Evolutionary conservation across 2,113 vertebrate genomes (phyloP).

Genomic region (Laterallus jamaicensis): DNA sequence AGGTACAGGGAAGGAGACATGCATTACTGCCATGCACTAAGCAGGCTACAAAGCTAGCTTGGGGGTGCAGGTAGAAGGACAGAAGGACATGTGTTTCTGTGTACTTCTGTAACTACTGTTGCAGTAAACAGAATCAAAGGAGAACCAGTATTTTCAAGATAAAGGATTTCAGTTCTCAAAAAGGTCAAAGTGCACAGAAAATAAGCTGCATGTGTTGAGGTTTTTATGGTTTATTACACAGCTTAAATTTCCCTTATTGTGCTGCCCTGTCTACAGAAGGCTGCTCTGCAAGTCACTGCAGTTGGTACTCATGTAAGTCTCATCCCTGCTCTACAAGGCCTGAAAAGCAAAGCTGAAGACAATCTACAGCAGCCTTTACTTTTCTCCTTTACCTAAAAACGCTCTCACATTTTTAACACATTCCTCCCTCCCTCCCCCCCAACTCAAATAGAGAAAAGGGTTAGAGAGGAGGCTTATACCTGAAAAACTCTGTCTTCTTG

Average conservation of each 20-base stretch:
- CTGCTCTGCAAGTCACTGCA: not conserved
- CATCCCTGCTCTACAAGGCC: not conserved
- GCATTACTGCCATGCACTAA: not conserved
- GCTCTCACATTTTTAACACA: not conserved
- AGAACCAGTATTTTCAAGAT: not conserved
- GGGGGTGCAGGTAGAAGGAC: not conserved
- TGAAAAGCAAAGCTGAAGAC: not conserved
- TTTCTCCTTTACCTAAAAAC: not conserved
- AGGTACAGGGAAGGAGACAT: not conserved
- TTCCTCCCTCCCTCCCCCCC: accelerated
- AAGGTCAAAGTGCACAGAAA: not conserved
- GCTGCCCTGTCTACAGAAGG: not conserved
- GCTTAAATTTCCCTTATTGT: not conserved
- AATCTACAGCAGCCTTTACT: not conserved
- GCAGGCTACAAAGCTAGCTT: not conserved
- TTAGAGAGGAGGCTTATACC: not conserved
- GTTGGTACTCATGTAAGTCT: not conserved
- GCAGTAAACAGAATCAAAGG: not conserved
- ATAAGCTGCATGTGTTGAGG: not conserved
- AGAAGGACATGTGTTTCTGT: not conserved
- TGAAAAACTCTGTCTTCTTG: not conserved
- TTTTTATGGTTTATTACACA: not conserved
- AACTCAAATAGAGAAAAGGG: not conserved
- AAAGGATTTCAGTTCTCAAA: constrained; percentile 8
- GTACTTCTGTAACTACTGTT: not conserved